Evolutionary conservation across 2,888 invertebrate species (phyloP).

Genomic region (Troglohyphantes excavatus): DNA sequence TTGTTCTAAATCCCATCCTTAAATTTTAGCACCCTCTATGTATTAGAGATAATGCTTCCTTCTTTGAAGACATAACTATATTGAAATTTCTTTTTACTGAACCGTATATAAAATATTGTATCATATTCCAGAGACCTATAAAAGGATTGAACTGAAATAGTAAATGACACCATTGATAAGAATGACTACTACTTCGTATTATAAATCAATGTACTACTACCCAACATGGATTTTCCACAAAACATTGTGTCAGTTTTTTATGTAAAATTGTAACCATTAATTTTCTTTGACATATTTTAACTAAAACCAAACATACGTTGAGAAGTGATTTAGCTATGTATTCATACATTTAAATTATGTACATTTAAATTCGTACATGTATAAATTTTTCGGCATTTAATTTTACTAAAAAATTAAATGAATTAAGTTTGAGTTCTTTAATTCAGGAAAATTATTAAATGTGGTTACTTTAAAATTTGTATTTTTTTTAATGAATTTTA

Average conservation of each 20-base stretch:
- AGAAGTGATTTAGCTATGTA: no score
- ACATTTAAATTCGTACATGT: no score
- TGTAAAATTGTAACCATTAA: not conserved
- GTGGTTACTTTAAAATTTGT: no score
- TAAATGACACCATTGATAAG: not conserved
- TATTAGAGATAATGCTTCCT: not conserved
- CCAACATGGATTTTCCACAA: not conserved
- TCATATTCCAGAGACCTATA: not conserved
- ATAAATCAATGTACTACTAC: not conserved
- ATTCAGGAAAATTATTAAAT: no score
- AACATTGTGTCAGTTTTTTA: not conserved
- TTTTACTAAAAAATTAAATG: no score
- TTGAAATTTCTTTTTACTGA: not conserved
- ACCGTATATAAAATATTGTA: not conserved
- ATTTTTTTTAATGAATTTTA: no score
- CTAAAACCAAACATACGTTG: not conserved
- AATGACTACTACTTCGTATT: not conserved
- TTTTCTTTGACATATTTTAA: not conserved
- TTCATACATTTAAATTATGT: no score
- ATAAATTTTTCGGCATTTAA: no score
- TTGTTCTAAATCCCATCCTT: not conserved
- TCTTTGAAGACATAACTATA: not conserved
- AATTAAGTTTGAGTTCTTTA: no score
- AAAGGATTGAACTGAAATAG: not conserved
- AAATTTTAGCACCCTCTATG: not conserved